phyloP scores from a whole-genome alignment of 2,113 vertebrate genomes.

The Cervus canadensis region DNA sequence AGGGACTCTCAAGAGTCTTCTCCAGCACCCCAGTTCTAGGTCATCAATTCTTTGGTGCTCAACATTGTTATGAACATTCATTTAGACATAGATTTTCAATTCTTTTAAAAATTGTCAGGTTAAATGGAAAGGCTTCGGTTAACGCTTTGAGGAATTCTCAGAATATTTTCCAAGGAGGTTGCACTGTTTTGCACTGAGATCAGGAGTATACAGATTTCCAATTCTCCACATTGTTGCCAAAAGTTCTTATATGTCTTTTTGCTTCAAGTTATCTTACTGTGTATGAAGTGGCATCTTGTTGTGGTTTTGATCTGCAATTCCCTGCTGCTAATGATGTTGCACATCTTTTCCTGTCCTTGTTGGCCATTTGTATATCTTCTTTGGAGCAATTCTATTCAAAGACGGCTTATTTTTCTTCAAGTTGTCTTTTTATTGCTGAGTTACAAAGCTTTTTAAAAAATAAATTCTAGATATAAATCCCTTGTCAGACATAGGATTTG shows the following conservation, averaged over 20 bases:
- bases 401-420: neutral
- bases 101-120: neutral
- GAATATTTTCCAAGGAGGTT: neutral
- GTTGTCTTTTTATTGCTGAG: neutral
- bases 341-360: neutral
- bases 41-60: neutral
- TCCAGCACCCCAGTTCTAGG: neutral
- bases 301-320: neutral
- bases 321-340: neutral
- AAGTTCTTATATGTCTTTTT: neutral
- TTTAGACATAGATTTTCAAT: neutral
- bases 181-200: neutral
- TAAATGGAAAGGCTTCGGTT: neutral
- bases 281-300: neutral
- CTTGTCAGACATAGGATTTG: neutral
- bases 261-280: neutral
- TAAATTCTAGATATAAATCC: neutral
- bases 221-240: neutral
- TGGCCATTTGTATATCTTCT: neutral
- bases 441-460: neutral
- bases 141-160: neutral
- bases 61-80: neutral
- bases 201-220: neutral
- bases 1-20: neutral
- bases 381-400: neutral